Conservation (phyloP, 2,888 invertebrate species). For the Dynastes tityus region DNA sequence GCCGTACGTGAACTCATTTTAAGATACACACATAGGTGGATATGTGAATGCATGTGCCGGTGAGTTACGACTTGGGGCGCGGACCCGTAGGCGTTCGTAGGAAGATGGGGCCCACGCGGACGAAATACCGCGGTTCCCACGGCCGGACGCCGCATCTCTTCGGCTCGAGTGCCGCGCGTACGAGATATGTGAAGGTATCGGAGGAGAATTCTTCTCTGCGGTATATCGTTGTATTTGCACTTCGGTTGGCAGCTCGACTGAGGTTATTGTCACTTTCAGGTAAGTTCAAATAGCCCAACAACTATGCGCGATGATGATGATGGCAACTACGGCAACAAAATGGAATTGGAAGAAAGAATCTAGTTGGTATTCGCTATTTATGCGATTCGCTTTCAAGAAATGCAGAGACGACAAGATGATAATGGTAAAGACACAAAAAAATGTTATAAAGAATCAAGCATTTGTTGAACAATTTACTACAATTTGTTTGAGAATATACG, state of each 20-base stretch:
- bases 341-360: too few species aligned
- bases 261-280: constrained; percentile 25
- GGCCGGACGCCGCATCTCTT: constrained; percentile 55
- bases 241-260: neutral
- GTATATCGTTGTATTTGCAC: neutral
- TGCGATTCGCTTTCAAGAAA: too few species aligned
- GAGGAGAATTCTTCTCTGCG: neutral
- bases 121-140: constrained; percentile 54
- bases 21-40: constrained; percentile 1
- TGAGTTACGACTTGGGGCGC: constrained; percentile 56
- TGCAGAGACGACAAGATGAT: too few species aligned
- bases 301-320: too few species aligned
- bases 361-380: too few species aligned
- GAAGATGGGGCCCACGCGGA: constrained; percentile 55
- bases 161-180: constrained; percentile 39
- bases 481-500: too few species aligned
- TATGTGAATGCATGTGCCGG: constrained; percentile 50
- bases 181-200: constrained; percentile 2
- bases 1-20: constrained; percentile 1
- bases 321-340: too few species aligned
- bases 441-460: too few species aligned
- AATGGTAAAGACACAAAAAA: too few species aligned
- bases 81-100: constrained; percentile 57
- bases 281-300: neutral
- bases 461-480: too few species aligned